Conservation (phyloP, 2,888 invertebrate species). For the Agelastica alni region DNA sequence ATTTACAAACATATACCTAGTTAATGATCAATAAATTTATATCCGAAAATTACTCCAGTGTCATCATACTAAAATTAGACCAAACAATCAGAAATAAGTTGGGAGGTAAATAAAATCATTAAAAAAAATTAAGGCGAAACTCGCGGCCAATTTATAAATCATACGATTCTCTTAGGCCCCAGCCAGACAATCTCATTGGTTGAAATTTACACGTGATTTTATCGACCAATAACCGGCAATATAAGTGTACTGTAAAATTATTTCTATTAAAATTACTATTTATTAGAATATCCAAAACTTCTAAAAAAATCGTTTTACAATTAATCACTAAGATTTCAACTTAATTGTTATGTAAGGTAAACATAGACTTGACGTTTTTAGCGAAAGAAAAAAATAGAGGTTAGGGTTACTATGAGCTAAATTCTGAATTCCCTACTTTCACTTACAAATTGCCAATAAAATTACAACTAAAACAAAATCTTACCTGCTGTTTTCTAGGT, state of each 20-base stretch:
- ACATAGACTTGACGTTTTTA: too few relatives aligned
- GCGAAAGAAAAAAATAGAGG: too few relatives aligned
- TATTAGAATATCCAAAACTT: too few relatives aligned
- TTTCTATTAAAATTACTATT: too few relatives aligned
- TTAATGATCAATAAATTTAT: too few relatives aligned
- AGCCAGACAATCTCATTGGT: conserved; percentile 12
- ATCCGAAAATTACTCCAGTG: too few relatives aligned
- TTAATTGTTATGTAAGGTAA: too few relatives aligned
- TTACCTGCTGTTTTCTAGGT: conserved; percentile 48
- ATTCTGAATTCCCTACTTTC: conserved; percentile 26
- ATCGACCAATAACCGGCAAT: conserved; percentile 24
- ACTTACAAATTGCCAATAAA: conserved; percentile 21
- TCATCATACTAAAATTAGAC: not conserved
- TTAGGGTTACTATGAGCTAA: not conserved
- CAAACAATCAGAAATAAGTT: not conserved
- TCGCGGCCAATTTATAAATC: conserved; percentile 5
- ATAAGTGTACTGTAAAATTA: not conserved
- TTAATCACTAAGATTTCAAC: too few relatives aligned
- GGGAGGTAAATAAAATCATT: not conserved
- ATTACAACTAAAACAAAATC: conserved; percentile 28
- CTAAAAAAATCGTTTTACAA: too few relatives aligned
- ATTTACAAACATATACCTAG: too few relatives aligned
- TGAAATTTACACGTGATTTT: conserved; percentile 12
- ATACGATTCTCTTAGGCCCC: conserved; percentile 18
- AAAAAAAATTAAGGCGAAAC: conserved; percentile 6